phyloP scores from a whole-genome alignment of 2,113 vertebrate species.

The Aix galericulata region DNA sequence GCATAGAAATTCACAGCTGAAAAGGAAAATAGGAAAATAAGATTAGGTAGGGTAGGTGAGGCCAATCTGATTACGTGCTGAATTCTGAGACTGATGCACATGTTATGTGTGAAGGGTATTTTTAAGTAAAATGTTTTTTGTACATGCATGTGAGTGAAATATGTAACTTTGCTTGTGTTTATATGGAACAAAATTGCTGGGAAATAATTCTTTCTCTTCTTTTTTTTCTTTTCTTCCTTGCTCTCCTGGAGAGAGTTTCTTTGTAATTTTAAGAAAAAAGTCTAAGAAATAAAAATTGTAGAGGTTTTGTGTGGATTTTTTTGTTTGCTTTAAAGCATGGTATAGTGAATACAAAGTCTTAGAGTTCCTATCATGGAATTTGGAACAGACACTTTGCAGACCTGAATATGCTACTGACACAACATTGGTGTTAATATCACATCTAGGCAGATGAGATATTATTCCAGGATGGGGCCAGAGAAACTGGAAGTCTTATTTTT shows the following conservation, averaged over 20 bases:
- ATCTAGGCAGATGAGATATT: background rate
- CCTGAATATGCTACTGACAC: background rate
- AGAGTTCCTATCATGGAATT: fast-evolving
- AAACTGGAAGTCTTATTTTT: background rate
- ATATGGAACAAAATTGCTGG: background rate
- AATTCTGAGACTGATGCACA: constrained; percentile 1
- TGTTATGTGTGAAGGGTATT: constrained; percentile 2
- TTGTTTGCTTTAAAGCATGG: background rate
- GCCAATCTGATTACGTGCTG: constrained; percentile 25
- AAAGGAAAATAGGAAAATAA: constrained; percentile 38
- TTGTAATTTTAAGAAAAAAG: constrained; percentile 5
- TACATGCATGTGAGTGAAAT: constrained; percentile 10
- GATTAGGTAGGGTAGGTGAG: constrained; percentile 9
- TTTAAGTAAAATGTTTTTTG: constrained; percentile 18
- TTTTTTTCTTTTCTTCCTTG: background rate
- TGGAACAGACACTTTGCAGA: background rate
- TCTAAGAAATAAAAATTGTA: background rate
- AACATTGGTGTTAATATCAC: background rate
- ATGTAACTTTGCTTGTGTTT: background rate
- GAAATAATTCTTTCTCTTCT: background rate
- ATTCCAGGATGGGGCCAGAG: background rate
- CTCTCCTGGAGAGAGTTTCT: constrained; percentile 39
- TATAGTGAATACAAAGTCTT: background rate
- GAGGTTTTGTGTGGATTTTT: background rate
- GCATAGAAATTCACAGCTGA: background rate